Conservation (phyloP, 1,140 invertebrate species). For the Drosophila teissieri region DNA sequence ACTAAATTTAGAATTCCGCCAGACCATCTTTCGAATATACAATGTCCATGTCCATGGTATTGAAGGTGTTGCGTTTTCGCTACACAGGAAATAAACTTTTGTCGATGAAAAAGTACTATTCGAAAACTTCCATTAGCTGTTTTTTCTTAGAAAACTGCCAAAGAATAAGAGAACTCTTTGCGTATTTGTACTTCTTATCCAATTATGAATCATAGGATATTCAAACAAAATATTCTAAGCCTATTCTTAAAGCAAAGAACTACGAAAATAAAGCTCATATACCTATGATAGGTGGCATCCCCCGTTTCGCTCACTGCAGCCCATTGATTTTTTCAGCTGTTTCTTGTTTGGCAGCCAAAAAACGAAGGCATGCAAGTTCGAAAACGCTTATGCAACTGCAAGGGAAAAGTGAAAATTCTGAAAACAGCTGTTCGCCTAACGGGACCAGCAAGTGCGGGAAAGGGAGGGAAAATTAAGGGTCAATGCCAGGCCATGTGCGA, state of each 20-base stretch:
- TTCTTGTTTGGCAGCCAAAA: constrained; percentile 37
- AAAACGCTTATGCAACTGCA: constrained; percentile 39
- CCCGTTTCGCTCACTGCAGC: not conserved
- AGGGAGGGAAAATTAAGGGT: constrained; percentile 42
- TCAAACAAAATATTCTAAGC: too few species aligned
- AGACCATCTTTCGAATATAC: constrained; percentile 33
- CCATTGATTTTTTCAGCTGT: constrained; percentile 42
- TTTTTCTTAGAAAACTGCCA: too few species aligned
- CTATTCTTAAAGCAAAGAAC: too few species aligned
- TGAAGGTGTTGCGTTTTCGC: constrained; percentile 62
- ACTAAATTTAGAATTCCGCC: constrained; percentile 70
- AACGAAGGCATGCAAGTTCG: not conserved
- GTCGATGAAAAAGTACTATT: not conserved
- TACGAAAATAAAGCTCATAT: not conserved
- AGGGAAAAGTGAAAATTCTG: constrained; percentile 18
- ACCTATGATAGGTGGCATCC: too few species aligned
- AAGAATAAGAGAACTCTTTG: too few species aligned
- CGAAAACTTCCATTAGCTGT: too few species aligned
- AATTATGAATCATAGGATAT: not conserved
- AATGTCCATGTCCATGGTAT: constrained; percentile 67
- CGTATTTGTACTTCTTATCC: not conserved
- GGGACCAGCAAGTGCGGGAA: constrained; percentile 3
- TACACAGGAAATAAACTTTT: constrained; percentile 1
- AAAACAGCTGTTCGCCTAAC: constrained; percentile 20
- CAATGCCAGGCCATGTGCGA: constrained; percentile 71